Percentiles rank a stretch among this genome's conserved stretches.
phyloP scores from a whole-genome alignment of 1,140 invertebrate genomes.

The Drosophila trapezifrons region DNA sequence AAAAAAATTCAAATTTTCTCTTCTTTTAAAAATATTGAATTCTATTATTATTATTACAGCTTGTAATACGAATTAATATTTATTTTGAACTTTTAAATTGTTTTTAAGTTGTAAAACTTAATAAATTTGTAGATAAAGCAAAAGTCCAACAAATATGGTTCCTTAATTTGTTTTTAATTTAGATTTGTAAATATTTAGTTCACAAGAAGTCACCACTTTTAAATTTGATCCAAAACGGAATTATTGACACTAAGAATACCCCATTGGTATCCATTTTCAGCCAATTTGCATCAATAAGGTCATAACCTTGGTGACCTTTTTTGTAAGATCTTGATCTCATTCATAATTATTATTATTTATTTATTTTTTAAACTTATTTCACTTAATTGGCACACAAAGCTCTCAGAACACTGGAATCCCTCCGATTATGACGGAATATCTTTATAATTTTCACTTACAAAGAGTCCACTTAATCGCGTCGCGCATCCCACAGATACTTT shows the following conservation, averaged over 20 bases:
- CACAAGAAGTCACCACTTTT: too few species aligned
- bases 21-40: not conserved
- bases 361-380: not conserved
- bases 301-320: not conserved
- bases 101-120: too few species aligned
- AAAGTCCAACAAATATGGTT: not conserved
- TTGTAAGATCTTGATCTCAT: not conserved
- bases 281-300: not conserved
- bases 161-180: not conserved
- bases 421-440: not conserved
- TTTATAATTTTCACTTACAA: constrained; percentile 10
- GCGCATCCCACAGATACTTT: constrained; percentile 28
- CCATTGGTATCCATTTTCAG: not conserved
- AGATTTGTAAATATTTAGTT: too few species aligned
- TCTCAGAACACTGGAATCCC: constrained; percentile 35
- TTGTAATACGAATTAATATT: not conserved
- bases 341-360: too few species aligned
- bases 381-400: constrained; percentile 34
- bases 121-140: not conserved
- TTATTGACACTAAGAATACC: not conserved
- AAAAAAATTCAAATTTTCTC: too few species aligned
- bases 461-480: constrained; percentile 24
- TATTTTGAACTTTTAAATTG: not conserved
- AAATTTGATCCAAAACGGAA: too few species aligned
- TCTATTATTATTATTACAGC: not conserved